Evolutionary conservation across 2,797 vertebrate species (phyloP), one percentile per base, ranked within the genome.

Genomic region (Petrocephalus sullivani): DNA sequence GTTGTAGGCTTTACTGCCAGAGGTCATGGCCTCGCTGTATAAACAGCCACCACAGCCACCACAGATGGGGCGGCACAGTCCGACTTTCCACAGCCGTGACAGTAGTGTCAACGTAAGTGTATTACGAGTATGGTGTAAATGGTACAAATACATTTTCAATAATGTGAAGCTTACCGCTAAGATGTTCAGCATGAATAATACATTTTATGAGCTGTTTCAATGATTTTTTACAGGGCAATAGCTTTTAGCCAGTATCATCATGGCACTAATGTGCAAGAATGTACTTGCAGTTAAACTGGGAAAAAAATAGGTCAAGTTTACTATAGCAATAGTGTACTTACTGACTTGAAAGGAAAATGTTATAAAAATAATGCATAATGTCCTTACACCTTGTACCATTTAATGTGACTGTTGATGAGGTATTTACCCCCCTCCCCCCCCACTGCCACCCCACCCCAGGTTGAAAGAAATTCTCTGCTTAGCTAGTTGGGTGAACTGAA

Each of bases 1-100:
- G 64, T 57, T 54, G 23, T 86, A 89, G 87, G 67, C 37, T 87
- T 88, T 89, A 6, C 61, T 85, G 86, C 58, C 53, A 51, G 0
- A 21, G 92, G 87, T 92, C 93, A 93, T 92, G 89, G 93, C 93
- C 89, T 92, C 89, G 21, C 21, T 53, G 21, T 21, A 75, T 16
- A 75, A 75, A 75, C 67, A 75, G 67, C 33, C 14, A 1, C 33
- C 33, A 75, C 67, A 75, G 67, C 33, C 14, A 1, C 33, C 33
- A 16, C 67, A 75, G 67, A 7, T 16, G 67, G 67, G 16, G 33
- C 67, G 2, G 14, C 14, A 6, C 14, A 37, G 64, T 12, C 28
- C 4, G 12, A 6, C 64, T 71, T 28, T 12, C 5, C 28, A 33
- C 64, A 41, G 33, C 1, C 14, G 2, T 41, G 16, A 75, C 12